Percentiles rank a stretch among this genome's conserved stretches.
Conservation (phyloP, 2,888 invertebrate genomes). For the Helleia helle region DNA sequence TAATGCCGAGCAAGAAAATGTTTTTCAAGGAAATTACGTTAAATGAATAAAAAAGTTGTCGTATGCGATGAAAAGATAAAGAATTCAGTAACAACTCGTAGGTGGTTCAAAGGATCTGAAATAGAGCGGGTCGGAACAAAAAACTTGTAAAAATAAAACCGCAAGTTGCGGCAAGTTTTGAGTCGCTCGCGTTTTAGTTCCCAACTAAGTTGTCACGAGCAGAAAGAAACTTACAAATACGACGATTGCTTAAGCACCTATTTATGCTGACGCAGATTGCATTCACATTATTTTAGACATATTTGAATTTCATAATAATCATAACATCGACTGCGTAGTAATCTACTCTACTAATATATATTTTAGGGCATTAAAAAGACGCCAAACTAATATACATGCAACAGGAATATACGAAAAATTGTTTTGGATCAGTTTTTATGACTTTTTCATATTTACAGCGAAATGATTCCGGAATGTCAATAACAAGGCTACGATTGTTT, state of each 20-base stretch:
- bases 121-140: constrained; percentile 18
- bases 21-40: constrained; percentile 7
- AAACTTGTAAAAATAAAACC: constrained; percentile 21
- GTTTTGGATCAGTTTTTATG: no score
- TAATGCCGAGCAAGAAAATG: constrained; percentile 5
- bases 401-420: no score
- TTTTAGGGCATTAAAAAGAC: no score
- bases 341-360: no score
- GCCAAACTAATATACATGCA: no score
- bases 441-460: no score
- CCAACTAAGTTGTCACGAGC: constrained; percentile 8
- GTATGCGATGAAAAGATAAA: constrained; percentile 8
- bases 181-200: constrained; percentile 8
- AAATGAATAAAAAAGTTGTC: constrained; percentile 8
- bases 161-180: constrained; percentile 17
- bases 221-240: constrained; percentile 10
- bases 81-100: constrained; percentile 9
- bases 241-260: constrained; percentile 7
- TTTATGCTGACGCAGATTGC: constrained; percentile 1
- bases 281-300: neutral
- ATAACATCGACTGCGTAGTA: no score
- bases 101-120: constrained; percentile 14
- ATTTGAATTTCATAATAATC: no score
- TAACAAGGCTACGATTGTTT: no score
- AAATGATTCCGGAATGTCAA: no score